Conservation (phyloP, 2,797 vertebrate genomes). For the Limosa lapponica region DNA sequence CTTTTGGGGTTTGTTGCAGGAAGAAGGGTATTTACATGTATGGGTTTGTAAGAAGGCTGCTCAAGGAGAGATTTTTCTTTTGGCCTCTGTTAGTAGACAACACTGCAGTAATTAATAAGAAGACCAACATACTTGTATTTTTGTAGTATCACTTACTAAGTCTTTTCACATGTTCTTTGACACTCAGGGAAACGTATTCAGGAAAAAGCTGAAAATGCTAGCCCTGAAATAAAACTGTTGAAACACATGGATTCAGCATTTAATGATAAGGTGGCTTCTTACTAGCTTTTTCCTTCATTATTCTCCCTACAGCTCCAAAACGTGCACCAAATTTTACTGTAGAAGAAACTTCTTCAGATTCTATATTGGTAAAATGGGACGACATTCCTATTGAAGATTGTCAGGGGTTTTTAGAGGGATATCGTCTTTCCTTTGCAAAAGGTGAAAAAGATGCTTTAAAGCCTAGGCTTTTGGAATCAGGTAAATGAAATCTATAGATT, state of each 20-base stretch:
- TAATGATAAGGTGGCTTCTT: background rate
- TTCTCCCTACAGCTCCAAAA: conserved; percentile 69
- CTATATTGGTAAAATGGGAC: conserved; percentile 80
- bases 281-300: background rate
- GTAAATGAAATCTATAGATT: conserved; percentile 52
- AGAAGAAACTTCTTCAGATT: conserved; percentile 79
- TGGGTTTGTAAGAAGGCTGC: background rate
- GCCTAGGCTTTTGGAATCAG: conserved; percentile 67
- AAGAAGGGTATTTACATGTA: background rate
- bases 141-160: background rate
- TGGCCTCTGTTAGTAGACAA: background rate
- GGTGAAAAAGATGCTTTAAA: conserved; percentile 76
- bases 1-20: background rate
- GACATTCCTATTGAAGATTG: conserved; percentile 78
- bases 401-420: conserved; percentile 80
- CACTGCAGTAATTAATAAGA: background rate
- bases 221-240: background rate
- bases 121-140: background rate
- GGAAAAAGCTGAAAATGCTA: background rate
- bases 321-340: conserved; percentile 79
- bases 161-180: background rate
- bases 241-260: background rate
- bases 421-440: conserved; percentile 80
- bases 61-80: background rate
- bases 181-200: background rate